Base-by-base conservation (phyloP, 2,888 invertebrate genomes). In the Morpho deidamia region DNA sequence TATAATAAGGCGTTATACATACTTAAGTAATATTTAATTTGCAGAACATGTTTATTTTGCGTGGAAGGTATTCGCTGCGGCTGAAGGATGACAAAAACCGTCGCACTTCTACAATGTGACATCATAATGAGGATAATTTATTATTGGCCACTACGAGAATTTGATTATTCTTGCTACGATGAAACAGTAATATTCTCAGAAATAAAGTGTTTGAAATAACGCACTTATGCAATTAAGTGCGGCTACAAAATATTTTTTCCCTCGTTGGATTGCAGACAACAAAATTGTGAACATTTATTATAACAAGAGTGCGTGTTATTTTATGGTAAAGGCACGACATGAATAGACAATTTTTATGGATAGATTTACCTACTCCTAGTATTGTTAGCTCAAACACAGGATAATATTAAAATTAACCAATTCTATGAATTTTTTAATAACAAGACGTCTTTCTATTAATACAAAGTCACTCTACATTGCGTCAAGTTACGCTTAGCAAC, bases 321-420 rank as follows among this genome's bases (percentile, higher is more conserved):
- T 49, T 51, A 46, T 44, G 45, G 51, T 51, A 39, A 43, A 45
- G 47, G 47, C 43, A 44, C 32, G 43, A 51, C 40, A 39, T 48
- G 44, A 47, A 23, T 53, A 45, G 43, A 44, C 55, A 40, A 23
- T 53, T 47, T 51, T 47, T 56, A 44, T 35, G 48, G 42, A 35
- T 37, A 51, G 43, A 44, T 51, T 53, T 41, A 11, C 41, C 34
- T 8, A 54, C 39, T 35, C 44, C 23, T 23, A 23, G 23, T 5
- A 23, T 23, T 0, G 23, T 32, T 40, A 5, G 10, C 11, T 53
- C 11, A 54, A 39, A 23, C 64, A 70, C 69, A 76, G 66, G 72
- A 72, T 78, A 71, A 78, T 76, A 75, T 74, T 64, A 71, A 68
- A 67, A 69, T 67, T 69, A 70, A 66, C 66, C 62, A 63, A 67